Percentiles rank a stretch among this genome's conserved stretches.
Evolutionary conservation across 2,113 vertebrate species (phyloP).

Genomic region (Sardina pilchardus): DNA sequence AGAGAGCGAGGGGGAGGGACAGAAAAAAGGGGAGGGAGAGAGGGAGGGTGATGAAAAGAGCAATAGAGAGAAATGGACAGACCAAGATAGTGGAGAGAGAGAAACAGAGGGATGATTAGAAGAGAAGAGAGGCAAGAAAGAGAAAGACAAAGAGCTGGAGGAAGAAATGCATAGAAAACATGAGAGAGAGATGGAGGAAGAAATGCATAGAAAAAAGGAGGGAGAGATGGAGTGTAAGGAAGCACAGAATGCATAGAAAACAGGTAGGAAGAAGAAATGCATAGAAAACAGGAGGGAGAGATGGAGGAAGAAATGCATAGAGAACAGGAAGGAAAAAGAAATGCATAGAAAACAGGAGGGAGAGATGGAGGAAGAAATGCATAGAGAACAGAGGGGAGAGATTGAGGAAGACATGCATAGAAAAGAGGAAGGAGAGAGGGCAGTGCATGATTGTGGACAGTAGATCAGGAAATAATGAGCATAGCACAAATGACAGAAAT

Average conservation of each 20-base stretch:
- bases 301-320: neutral
- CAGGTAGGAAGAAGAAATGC: neutral
- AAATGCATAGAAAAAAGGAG: neutral
- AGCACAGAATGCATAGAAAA: neutral
- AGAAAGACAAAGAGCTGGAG: neutral
- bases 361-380: neutral
- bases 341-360: neutral
- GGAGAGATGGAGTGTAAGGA: neutral
- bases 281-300: neutral
- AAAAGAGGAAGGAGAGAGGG: conserved; percentile 32
- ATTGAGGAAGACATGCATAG: neutral
- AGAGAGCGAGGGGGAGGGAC: conserved; percentile 6
- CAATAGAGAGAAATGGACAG: neutral
- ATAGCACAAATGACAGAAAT: neutral
- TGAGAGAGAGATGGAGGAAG: neutral
- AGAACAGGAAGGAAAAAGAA: neutral
- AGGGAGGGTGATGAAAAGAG: neutral
- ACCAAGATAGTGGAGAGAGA: neutral
- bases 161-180: neutral
- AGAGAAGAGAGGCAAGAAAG: neutral
- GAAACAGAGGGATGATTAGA: neutral
- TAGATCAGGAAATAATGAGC: too few species aligned
- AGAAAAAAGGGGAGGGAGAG: neutral
- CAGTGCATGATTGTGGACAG: too few species aligned
- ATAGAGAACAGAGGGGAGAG: conserved; percentile 31